Conservation (phyloP, 2,113 vertebrate species). For the Myotis davidii region DNA sequence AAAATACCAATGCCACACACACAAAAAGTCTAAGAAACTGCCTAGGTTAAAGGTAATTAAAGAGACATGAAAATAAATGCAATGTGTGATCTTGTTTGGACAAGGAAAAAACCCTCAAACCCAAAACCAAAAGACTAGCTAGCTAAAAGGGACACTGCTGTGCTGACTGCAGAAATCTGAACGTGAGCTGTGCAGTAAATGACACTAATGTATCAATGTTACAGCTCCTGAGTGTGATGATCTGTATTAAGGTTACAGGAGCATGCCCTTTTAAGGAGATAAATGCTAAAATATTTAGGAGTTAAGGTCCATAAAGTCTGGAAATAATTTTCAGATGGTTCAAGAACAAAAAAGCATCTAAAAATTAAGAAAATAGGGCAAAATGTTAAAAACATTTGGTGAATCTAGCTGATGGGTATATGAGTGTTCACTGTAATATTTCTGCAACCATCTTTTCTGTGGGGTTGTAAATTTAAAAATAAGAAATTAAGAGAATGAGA, state of each 20-base stretch:
- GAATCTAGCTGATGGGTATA: background rate
- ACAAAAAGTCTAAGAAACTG: background rate
- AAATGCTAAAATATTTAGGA: background rate
- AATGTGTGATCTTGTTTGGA: background rate
- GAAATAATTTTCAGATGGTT: conserved; percentile 31
- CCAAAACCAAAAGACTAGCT: background rate
- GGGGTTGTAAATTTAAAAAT: conserved; percentile 34
- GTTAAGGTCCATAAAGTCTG: background rate
- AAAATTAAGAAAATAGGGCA: conserved; percentile 11
- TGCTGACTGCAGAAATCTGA: background rate
- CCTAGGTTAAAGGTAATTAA: conserved; percentile 14
- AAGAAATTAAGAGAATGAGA: conserved; percentile 5
- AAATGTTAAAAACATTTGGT: conserved; percentile 26
- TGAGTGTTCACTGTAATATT: background rate
- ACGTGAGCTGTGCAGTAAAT: background rate
- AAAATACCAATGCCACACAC: background rate
- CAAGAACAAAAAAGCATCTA: conserved; percentile 9
- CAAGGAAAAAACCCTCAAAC: background rate
- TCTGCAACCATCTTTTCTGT: background rate
- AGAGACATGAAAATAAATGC: background rate
- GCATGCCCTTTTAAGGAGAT: background rate
- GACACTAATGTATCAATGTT: too few species aligned
- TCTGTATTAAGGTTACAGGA: background rate
- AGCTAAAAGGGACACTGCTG: background rate
- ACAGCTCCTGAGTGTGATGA: background rate